phyloP scores from a whole-genome alignment of 64 coral and sea anemone species.

The Stichodactyla helianthus region DNA sequence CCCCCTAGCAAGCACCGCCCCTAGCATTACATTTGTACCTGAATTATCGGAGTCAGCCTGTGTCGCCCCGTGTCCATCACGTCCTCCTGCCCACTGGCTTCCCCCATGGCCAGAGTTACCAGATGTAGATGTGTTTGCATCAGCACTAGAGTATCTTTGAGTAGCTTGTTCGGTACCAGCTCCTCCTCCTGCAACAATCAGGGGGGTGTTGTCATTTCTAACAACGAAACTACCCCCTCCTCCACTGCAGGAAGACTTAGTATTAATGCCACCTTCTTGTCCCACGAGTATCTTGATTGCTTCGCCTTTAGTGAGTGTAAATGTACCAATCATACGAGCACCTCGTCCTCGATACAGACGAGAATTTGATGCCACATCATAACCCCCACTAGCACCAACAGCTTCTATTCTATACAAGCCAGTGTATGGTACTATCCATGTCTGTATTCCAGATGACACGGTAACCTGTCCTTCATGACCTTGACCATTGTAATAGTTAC shows the following conservation, averaged over 20 bases:
- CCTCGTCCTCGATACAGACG: constrained; percentile 46
- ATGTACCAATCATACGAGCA: too few species aligned
- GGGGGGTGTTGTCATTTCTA: constrained; percentile 8
- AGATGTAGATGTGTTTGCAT: constrained; percentile 8
- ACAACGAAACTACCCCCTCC: constrained; percentile 69
- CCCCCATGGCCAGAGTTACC: neutral
- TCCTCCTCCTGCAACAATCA: constrained; percentile 59
- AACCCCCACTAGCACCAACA: constrained; percentile 21
- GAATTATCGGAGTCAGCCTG: neutral
- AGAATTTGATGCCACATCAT: neutral
- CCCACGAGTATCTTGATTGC: constrained; percentile 53
- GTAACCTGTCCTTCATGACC: too few species aligned
- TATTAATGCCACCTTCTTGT: constrained; percentile 60
- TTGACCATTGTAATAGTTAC: too few species aligned
- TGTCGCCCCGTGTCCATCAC: neutral
- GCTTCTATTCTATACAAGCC: constrained; percentile 45
- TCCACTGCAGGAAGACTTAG: neutral
- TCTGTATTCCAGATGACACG: too few species aligned
- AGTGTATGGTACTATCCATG: too few species aligned
- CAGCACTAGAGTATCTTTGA: constrained; percentile 17
- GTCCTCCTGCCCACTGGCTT: neutral
- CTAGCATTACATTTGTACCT: too few species aligned
- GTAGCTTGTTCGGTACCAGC: constrained; percentile 7
- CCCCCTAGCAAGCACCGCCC: too few species aligned
- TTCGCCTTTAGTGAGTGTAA: neutral